These are phyloP conservation scores for Peromyscus maniculatus DNA, from an alignment of 2,113 vertebrate genomes.

Conservation along the genomic window DNA sequence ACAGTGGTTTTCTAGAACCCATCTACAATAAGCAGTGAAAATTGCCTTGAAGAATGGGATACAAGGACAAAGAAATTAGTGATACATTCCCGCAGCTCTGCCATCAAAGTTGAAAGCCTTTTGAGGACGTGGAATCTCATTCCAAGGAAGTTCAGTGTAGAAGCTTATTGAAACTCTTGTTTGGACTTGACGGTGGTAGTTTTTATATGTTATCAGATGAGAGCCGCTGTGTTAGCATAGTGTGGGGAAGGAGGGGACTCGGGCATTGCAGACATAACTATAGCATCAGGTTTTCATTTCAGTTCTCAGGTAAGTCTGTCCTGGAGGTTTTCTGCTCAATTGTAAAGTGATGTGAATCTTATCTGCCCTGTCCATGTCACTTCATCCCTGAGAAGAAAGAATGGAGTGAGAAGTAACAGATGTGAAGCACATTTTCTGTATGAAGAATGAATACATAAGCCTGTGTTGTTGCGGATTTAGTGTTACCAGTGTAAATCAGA, in stretches of 20 bases:
- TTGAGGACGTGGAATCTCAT: background rate
- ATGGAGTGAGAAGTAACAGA: background rate
- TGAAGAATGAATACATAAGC: background rate
- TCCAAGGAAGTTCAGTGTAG: background rate
- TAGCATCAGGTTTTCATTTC: background rate
- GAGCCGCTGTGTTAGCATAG: background rate
- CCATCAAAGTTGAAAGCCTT: background rate
- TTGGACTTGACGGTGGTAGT: background rate
- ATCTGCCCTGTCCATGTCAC: background rate
- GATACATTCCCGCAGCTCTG: background rate
- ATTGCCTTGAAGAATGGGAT: background rate
- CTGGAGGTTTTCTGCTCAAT: background rate
- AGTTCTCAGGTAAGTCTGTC: background rate
- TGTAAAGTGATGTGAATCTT: background rate
- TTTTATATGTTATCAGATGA: conserved; percentile 4
- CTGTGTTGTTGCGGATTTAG: background rate
- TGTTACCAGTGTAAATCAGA: background rate
- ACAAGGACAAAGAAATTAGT: background rate
- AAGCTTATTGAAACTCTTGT: background rate
- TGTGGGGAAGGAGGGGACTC: background rate
- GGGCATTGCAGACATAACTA: background rate
- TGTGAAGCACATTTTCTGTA: background rate
- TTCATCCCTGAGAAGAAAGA: background rate
- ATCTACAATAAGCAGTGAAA: background rate
- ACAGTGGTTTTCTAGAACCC: background rate